Conservation (phyloP, 2,888 invertebrate genomes). For the Acleris literana region DNA sequence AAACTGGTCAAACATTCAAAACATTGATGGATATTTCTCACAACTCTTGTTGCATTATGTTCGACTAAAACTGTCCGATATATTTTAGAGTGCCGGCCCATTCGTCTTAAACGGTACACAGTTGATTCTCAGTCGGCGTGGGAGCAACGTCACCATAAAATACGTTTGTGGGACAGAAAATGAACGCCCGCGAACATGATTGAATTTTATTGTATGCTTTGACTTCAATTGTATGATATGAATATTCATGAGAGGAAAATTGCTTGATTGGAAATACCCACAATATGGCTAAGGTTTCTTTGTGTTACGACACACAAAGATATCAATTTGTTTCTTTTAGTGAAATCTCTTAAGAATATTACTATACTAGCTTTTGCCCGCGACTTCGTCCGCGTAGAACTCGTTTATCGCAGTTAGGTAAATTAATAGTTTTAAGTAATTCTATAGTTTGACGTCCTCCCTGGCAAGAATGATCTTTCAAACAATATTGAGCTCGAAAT, state of each 20-base stretch:
- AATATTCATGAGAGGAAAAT: conserved; percentile 27
- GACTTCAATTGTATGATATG: conserved; percentile 54
- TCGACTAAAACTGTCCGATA: conserved; percentile 36
- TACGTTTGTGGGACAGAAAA: conserved; percentile 65
- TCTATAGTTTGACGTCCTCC: no score
- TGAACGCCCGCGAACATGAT: conserved; percentile 69
- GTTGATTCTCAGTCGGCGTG: conserved; percentile 64
- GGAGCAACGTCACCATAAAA: conserved; percentile 78
- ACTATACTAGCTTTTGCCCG: no score
- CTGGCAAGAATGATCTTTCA: no score
- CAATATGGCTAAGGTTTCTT: conserved; percentile 5
- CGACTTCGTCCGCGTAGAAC: no score
- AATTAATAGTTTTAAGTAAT: no score
- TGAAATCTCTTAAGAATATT: no score
- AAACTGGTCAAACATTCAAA: conserved; percentile 31
- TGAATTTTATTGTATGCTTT: conserved; percentile 76
- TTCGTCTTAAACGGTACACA: conserved; percentile 39
- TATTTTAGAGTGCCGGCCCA: conserved; percentile 39
- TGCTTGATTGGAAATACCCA: conserved; percentile 14
- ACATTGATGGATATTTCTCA: conserved; percentile 37
- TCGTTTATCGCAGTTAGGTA: no score
- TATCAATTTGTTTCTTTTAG: no score
- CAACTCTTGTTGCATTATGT: conserved; percentile 36
- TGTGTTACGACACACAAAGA: no score
- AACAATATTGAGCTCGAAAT: no score